These are phyloP conservation scores for Aselliscus stoliczkanus DNA, from an alignment of 2,797 vertebrate species.

Conservation along the genomic window DNA sequence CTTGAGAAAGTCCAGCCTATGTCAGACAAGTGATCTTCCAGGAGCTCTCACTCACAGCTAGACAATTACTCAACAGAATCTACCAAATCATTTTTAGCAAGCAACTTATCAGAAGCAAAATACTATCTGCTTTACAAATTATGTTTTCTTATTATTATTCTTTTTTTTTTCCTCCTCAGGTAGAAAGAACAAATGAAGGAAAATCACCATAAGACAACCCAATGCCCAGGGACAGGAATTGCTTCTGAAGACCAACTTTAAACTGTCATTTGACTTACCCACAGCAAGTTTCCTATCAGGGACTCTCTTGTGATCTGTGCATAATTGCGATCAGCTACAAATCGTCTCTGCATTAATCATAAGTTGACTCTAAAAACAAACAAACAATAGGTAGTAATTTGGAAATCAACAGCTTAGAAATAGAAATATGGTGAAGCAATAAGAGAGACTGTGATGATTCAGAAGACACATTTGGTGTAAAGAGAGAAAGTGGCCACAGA, in stretches of 20 bases:
- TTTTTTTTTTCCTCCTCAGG: neutral
- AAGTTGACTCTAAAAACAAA: neutral
- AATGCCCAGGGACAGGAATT: neutral
- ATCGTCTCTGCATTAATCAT: neutral
- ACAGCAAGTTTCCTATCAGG: neutral
- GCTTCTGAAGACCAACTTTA: neutral
- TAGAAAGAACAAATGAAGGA: neutral
- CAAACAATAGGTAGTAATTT: neutral
- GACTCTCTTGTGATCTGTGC: neutral
- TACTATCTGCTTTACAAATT: neutral
- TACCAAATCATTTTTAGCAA: neutral
- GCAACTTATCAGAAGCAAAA: neutral
- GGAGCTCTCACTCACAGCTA: neutral
- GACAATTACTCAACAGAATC: neutral
- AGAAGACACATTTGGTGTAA: neutral
- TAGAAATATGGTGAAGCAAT: neutral
- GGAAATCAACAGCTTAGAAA: neutral
- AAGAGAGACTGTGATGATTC: neutral
- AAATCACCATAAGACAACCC: neutral
- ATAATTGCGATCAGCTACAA: neutral
- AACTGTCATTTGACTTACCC: neutral
- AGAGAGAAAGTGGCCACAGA: neutral
- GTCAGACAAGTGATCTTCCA: neutral
- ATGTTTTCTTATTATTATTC: neutral
- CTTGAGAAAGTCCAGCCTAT: neutral